These are phyloP conservation scores for Rhingia campestris DNA, from an alignment of 2,888 invertebrate species.

Conservation along the genomic window DNA sequence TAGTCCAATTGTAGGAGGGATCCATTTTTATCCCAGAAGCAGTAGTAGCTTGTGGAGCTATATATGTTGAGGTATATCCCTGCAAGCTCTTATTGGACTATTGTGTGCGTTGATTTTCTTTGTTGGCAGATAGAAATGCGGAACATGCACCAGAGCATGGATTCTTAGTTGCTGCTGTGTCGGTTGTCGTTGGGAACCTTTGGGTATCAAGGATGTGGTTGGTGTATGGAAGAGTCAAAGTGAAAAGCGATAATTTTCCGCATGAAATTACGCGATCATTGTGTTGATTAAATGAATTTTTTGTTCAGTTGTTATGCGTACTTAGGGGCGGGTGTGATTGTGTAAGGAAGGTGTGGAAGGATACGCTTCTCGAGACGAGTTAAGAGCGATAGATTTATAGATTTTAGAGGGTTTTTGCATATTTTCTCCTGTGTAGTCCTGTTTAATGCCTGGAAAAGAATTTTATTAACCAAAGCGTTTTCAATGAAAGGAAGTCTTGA, in stretches of 20 bases:
- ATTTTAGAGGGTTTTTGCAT: neutral
- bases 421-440: conserved; percentile 2
- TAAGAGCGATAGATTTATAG: neutral
- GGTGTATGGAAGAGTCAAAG: conserved; percentile 10
- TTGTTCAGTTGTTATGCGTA: conserved; percentile 45
- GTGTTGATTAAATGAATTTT: conserved; percentile 60
- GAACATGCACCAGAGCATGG: conserved; percentile 11
- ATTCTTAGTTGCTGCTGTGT: neutral
- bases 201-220: neutral
- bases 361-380: conserved; percentile 19
- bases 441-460: conserved; percentile 58
- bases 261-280: conserved; percentile 58
- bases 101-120: conserved; percentile 31
- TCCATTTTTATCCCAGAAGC: conserved; percentile 24
- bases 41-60: conserved; percentile 6
- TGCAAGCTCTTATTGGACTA: conserved; percentile 46
- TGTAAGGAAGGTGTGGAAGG: neutral
- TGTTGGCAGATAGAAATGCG: conserved; percentile 15
- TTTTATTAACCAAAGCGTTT: conserved; percentile 10
- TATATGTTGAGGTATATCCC: conserved; percentile 14
- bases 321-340: neutral
- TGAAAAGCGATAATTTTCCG: conserved; percentile 58
- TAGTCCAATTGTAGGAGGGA: conserved; percentile 55
- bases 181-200: neutral
- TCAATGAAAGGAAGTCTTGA: conserved; percentile 20